Conservation (phyloP, 2,888 invertebrate genomes). For the Tupiocoris notatus region DNA sequence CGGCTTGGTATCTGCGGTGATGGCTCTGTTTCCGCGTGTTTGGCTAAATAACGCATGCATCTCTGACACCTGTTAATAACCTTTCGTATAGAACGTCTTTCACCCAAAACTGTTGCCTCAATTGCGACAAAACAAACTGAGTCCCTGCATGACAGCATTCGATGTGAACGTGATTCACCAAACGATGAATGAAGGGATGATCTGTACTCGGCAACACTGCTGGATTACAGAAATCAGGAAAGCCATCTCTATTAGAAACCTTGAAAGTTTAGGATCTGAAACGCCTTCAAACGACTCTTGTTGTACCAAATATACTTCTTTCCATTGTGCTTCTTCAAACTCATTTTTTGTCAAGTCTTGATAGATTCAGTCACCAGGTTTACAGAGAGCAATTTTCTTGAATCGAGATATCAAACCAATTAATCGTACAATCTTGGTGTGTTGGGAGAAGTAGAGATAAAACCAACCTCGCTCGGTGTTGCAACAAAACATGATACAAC, state of each 20-base stretch:
- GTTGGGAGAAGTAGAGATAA: slow-evolving; percentile 24
- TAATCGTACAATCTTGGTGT: slow-evolving; percentile 11
- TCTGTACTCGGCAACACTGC: slow-evolving; percentile 9
- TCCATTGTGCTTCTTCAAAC: background rate
- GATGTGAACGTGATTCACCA: slow-evolving; percentile 12
- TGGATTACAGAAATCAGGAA: slow-evolving; percentile 7
- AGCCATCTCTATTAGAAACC: slow-evolving; percentile 12
- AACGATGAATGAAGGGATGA: slow-evolving; percentile 27
- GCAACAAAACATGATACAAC: background rate
- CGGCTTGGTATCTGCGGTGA: background rate
- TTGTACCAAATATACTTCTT: background rate
- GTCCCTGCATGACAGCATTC: slow-evolving; percentile 21
- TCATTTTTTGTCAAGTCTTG: background rate
- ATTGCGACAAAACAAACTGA: slow-evolving; percentile 15
- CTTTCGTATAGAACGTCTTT: background rate
- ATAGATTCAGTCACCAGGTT: background rate
- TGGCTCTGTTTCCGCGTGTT: background rate
- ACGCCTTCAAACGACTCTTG: background rate
- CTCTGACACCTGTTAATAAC: slow-evolving; percentile 36
- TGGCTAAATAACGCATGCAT: slow-evolving; percentile 24
- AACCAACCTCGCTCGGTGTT: background rate
- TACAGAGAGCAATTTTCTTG: background rate
- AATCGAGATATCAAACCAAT: slow-evolving; percentile 34
- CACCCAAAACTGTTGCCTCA: slow-evolving; percentile 28
- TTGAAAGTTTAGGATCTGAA: background rate